phyloP scores from a whole-genome alignment of 2,113 vertebrate genomes.

The Antigone vipio region DNA sequence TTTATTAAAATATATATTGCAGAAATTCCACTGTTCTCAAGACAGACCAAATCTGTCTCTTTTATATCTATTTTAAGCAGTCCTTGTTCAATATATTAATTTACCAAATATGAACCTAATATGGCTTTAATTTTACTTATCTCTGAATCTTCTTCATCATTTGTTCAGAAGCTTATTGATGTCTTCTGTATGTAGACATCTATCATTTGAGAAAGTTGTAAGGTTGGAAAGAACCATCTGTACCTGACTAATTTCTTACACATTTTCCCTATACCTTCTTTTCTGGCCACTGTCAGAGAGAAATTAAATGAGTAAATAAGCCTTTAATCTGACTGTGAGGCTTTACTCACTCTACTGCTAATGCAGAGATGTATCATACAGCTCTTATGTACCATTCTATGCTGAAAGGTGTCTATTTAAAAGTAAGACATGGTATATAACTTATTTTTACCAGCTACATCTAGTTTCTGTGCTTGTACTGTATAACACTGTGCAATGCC shows the following conservation, averaged over 20 bases:
- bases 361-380: background rate
- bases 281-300: background rate
- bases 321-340: background rate
- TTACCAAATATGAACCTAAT: background rate
- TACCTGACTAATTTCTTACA: background rate
- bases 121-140: background rate
- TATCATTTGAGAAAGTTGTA: background rate
- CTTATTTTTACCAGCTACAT: background rate
- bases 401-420: background rate
- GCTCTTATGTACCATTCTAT: background rate
- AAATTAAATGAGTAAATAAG: background rate
- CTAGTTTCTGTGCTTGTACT: background rate
- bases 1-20: background rate
- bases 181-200: background rate
- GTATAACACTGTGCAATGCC: background rate
- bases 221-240: background rate
- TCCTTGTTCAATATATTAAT: background rate
- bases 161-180: background rate
- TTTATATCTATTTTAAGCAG: background rate
- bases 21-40: background rate
- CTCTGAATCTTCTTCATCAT: background rate
- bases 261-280: background rate
- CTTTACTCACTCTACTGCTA: background rate
- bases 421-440: background rate
- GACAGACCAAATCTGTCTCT: background rate